A percentile compares a stretch with the other conserved stretches of the same genome.
phyloP scores from a whole-genome alignment of 2,113 vertebrate genomes.

The Solea senegalensis region DNA sequence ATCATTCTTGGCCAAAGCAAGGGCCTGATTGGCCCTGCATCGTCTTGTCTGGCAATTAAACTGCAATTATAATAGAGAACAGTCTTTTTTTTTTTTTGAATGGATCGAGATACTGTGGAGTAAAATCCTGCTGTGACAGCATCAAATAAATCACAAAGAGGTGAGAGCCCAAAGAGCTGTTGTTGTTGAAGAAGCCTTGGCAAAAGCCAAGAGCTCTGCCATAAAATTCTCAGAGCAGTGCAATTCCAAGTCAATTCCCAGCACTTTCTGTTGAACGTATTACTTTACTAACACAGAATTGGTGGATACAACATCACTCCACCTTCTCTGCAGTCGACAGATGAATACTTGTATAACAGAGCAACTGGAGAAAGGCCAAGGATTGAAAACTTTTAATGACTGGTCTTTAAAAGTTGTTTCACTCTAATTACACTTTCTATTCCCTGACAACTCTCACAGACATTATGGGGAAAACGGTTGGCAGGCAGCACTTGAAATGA shows the following conservation, averaged over 20 bases:
- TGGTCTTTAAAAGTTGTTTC: background rate
- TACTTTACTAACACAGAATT: slow-evolving; percentile 19
- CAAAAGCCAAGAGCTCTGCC: slow-evolving; percentile 28
- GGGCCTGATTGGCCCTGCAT: slow-evolving; percentile 39
- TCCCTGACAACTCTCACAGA: background rate
- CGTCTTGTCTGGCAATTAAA: slow-evolving; percentile 47
- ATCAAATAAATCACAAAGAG: slow-evolving; percentile 40
- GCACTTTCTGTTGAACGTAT: slow-evolving; percentile 28
- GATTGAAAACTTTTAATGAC: slow-evolving; percentile 31
- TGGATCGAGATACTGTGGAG: slow-evolving; percentile 24
- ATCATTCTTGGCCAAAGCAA: slow-evolving; percentile 13
- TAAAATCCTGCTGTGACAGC: slow-evolving; percentile 30
- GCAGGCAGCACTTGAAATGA: slow-evolving; percentile 11
- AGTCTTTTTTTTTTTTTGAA: slow-evolving; percentile 9
- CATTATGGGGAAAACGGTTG: slow-evolving; percentile 9
- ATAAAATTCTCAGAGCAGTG: slow-evolving; percentile 40
- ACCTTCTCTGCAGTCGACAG: slow-evolving; percentile 2
- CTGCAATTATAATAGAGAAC: slow-evolving; percentile 46
- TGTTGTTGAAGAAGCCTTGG: slow-evolving; percentile 31
- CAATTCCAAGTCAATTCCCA: slow-evolving; percentile 21
- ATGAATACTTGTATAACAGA: slow-evolving; percentile 3
- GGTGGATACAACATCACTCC: slow-evolving; percentile 1
- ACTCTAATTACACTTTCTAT: background rate
- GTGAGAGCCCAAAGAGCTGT: slow-evolving; percentile 17
- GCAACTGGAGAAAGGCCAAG: background rate